Evolutionary conservation across 2,797 vertebrate species (phyloP), one percentile per base, ranked within the genome.

Genomic region (Neosilurus hyrtlii): DNA sequence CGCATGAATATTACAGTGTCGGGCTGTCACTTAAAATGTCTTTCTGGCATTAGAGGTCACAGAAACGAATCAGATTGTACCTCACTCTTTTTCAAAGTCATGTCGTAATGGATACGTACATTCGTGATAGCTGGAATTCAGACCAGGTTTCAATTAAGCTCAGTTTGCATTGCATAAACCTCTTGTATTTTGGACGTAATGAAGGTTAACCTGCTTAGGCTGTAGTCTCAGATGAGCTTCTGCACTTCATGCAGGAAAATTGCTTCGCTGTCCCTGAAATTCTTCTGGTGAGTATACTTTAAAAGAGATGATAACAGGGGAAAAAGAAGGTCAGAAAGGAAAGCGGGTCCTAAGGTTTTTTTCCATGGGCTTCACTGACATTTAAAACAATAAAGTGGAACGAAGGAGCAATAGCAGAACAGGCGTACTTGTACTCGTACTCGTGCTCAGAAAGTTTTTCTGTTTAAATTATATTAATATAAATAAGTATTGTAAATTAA

Each of bases 1-100:
- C 51, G 67, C 66, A 78, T 81, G 57, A 85, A 82, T 82, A 85
- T 82, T 77, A 65, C 43, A 82, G 84, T 72, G 65, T 75, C 26
- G 9, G 18, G 18, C 76, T 74, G 75, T 73, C 84, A 74, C 52
- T 79, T 77, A 61, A 35, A 74, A 61, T 61, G 74, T 24, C 56
- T 54, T 43, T 79, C 15, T 61, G 49, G 35, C 51, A 24, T 35
- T 37, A 59, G 67, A 79, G 52, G 74, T 82, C 84, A 82, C 61
- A 12, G 35, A 52, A 82, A 20, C 75, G 75, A 79, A 78, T 82
- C 80, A 75, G 81, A 82, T 67, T 66, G 51, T 3, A 72, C 37
- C 66, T 49, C 59, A 43, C n/a, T 35, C 56, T 9, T 22, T 61
- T 62, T 14, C 51, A 67, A 80, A 66, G 52, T 84, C 78, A 76